Conservation (phyloP, 2,888 invertebrate species). For the Panorpa germanica region DNA sequence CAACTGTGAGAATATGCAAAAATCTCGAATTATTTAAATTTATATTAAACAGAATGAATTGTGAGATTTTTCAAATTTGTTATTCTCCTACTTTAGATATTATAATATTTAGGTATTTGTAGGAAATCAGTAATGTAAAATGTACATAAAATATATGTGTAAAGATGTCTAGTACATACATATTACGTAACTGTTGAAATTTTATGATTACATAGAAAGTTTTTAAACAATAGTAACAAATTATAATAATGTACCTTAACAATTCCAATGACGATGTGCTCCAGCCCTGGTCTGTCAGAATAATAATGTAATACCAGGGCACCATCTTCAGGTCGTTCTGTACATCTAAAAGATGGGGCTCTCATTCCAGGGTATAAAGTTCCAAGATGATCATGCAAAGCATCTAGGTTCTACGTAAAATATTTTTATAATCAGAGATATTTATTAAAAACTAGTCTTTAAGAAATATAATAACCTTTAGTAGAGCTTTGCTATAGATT, state of each 20-base stretch:
- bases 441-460: no score
- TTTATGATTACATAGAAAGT: no score
- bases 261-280: constrained; percentile 92
- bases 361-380: constrained; percentile 89
- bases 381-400: constrained; percentile 85
- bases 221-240: constrained; percentile 3
- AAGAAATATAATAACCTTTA: no score
- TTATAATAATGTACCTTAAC: constrained; percentile 53
- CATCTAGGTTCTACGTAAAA: constrained; percentile 96
- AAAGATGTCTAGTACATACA: constrained; percentile 1
- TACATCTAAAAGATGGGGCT: constrained; percentile 90
- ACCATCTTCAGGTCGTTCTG: constrained; percentile 75
- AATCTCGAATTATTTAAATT: no score
- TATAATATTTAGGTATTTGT: no score
- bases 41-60: no score
- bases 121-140: constrained; percentile 6
- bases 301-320: constrained; percentile 87
- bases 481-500: no score
- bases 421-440: no score
- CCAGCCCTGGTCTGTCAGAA: constrained; percentile 82
- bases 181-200: no score
- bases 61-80: no score
- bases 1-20: no score
- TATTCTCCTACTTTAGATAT: no score
- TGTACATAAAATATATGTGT: constrained; percentile 1